These are phyloP conservation scores for Chanos chanos DNA, from an alignment of 2,797 vertebrate genomes.

Conservation along the genomic window DNA sequence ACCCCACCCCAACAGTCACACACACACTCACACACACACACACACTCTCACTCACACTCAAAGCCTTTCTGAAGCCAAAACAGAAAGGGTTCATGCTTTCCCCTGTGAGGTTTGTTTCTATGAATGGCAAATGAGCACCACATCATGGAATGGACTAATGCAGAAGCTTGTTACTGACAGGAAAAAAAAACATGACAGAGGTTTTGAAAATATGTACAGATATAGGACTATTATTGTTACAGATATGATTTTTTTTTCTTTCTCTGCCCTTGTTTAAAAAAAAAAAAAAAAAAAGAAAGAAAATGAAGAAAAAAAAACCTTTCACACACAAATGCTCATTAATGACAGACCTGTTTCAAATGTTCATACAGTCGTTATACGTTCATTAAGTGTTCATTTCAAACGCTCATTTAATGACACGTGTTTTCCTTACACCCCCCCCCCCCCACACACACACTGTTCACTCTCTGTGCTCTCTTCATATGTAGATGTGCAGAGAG, in stretches of 20 bases:
- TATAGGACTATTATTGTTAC: slow-evolving; percentile 43
- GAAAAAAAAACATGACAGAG: slow-evolving; percentile 15
- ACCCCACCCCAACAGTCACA: too few relatives aligned
- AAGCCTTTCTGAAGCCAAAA: slow-evolving; percentile 1
- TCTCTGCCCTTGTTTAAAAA: slow-evolving; percentile 38
- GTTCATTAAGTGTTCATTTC: too few relatives aligned
- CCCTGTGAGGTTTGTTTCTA: slow-evolving; percentile 4
- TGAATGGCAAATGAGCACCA: slow-evolving; percentile 16
- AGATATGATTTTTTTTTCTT: slow-evolving; percentile 38
- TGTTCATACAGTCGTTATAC: too few relatives aligned
- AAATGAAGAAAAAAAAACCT: too few relatives aligned
- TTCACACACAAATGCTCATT: too few relatives aligned
- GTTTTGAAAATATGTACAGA: slow-evolving; percentile 48
- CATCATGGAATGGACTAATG: slow-evolving; percentile 20
- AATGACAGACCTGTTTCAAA: too few relatives aligned
- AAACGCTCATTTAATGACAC: slow-evolving; percentile 26
- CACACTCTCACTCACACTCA: slow-evolving; percentile 7
- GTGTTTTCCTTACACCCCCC: slow-evolving; percentile 12
- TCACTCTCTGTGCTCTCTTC: slow-evolving; percentile 26
- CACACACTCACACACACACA: background rate
- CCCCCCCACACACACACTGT: slow-evolving; percentile 14
- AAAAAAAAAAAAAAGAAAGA: slow-evolving; percentile 42
- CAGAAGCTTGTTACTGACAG: slow-evolving; percentile 16
- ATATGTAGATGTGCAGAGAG: slow-evolving; percentile 32
- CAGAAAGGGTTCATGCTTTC: slow-evolving; percentile 21